Evolutionary conservation across 2,888 invertebrate genomes (phyloP).

Genomic region (Smittia sp.): DNA sequence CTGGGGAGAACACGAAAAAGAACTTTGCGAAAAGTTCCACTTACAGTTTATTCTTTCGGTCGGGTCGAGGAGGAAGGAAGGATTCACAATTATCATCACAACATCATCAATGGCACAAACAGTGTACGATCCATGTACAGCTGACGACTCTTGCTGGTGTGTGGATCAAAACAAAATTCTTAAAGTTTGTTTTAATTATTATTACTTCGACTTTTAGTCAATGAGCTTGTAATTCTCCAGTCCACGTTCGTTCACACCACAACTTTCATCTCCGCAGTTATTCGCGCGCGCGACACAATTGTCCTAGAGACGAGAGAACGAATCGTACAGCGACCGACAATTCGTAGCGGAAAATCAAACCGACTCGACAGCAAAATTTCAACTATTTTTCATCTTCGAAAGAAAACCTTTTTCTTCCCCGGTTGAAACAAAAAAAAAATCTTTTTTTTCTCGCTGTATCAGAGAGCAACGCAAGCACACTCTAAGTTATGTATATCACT

Average conservation of each 20-base stretch:
- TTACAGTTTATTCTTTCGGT: neutral
- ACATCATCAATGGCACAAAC: neutral
- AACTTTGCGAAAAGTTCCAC: neutral
- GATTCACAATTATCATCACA: neutral
- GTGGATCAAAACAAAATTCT: neutral
- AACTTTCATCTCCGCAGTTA: neutral
- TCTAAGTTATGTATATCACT: constrained; percentile 39
- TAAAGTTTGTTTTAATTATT: neutral
- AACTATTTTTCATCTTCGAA: constrained; percentile 35
- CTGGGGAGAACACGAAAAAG: neutral
- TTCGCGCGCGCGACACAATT: neutral
- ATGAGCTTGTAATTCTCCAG: neutral
- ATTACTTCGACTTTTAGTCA: neutral
- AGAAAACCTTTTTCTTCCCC: constrained; percentile 28
- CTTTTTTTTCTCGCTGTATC: constrained; percentile 20
- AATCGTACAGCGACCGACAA: neutral
- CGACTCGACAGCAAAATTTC: constrained; percentile 42
- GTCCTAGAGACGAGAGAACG: too few species aligned
- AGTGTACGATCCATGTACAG: constrained; percentile 5
- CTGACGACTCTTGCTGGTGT: constrained; percentile 3
- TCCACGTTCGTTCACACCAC: neutral
- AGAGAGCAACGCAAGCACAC: constrained; percentile 20
- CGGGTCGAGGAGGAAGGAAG: neutral
- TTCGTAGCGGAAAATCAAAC: constrained; percentile 39
- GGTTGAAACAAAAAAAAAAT: neutral